Base-by-base conservation (phyloP, 1,140 invertebrate species). In the Drosophila obscura region DNA sequence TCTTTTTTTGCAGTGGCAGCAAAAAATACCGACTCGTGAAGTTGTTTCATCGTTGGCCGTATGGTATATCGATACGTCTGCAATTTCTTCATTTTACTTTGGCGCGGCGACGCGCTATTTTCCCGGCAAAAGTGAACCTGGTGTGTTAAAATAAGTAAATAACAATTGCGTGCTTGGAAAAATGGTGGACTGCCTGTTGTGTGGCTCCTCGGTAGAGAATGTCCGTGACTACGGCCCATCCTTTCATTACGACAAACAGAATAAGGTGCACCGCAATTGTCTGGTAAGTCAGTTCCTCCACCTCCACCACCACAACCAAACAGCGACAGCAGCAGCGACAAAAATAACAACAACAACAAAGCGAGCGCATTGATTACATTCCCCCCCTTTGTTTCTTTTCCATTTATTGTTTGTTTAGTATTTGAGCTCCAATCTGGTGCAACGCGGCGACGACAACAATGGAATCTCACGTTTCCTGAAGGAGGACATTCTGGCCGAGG, bases 401-500 rank as follows among this genome's bases (percentile, higher is more conserved):
- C 19, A 19, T 19, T 19, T 19, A 19, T 19, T 15, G 9, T 28
- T 15, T 4, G n/a, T 35, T 41, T 44, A 87, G 81, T 87, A 85
- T n/a, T 24, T 77, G 1, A 84, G 77, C 44, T 85, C 80, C 0
- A 73, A 73, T 35, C 53, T 84, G 1, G 31, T 69, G 7, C 80
- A 84, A 15, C 78, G 73, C 6, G 61, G 51, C 4, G 5, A 15
- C n/a, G 35, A 48, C 0, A 2, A 2, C 7, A 3, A 45, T 6
- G 57, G 43, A 5, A 73, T 87, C 1, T 6, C 69, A 15, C n/a
- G 28, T 26, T 84, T 84, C 24, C 58, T 49, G 3, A 13, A 31
- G 6, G 8, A 26, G 1, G 81, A 85, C 39, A 87, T 85, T 16
- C 0, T 26, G 3, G 9, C 2, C 6, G 81, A 87, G 50, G 9